phyloP scores from a whole-genome alignment of 2,113 vertebrate genomes.

The Lepus timidus region DNA sequence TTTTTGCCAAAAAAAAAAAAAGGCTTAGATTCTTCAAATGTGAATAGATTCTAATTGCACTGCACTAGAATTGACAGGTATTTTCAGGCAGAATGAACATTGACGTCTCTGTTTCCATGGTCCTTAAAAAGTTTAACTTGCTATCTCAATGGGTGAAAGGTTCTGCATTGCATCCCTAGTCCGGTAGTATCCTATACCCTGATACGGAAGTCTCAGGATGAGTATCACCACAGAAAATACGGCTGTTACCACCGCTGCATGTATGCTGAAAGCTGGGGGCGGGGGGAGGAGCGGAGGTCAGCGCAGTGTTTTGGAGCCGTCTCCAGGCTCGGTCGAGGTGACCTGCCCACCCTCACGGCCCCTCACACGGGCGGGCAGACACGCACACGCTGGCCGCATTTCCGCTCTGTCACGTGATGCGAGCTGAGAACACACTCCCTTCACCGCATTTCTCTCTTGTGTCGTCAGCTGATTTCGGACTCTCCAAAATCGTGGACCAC shows the following conservation, averaged over 20 bases:
- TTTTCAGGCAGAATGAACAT: conserved; percentile 57
- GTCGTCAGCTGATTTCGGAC: conserved; percentile 92
- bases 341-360: not conserved
- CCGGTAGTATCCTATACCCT: not conserved
- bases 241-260: not conserved
- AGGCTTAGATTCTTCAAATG: not conserved
- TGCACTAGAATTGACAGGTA: not conserved
- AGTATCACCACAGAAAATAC: not conserved
- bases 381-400: not conserved
- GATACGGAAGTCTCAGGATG: conserved; percentile 42
- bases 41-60: conserved; percentile 52
- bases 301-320: not conserved
- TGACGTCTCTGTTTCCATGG: conserved; percentile 44
- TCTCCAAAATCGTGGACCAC: conserved; percentile 94
- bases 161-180: not conserved
- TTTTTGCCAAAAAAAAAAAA: not conserved
- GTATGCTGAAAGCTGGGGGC: not conserved
- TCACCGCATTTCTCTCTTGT: conserved; percentile 47
- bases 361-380: not conserved
- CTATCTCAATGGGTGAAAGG: not conserved
- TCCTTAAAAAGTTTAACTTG: conserved; percentile 42
- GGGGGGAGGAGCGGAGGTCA: not conserved
- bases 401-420: not conserved
- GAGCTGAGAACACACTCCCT: not conserved
- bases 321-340: not conserved